Conservation (phyloP, 2,113 vertebrate species). For the Vulpes ferrilata region DNA sequence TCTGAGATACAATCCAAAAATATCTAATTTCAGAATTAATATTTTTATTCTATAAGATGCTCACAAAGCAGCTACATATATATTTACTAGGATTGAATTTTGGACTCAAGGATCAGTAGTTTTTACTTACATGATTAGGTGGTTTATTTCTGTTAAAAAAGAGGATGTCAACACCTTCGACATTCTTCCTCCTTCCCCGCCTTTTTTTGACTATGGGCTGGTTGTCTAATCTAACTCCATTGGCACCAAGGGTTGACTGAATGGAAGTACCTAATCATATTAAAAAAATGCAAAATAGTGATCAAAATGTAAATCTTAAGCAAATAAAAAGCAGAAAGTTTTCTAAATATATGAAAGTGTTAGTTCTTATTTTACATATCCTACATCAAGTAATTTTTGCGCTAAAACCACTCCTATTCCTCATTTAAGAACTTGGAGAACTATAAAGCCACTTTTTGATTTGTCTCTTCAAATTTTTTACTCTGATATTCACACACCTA, state of each 20-base stretch:
- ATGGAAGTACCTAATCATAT: slow-evolving; percentile 88
- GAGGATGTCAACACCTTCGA: slow-evolving; percentile 96
- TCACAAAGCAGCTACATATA: not conserved
- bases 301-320: slow-evolving; percentile 56
- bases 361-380: not conserved
- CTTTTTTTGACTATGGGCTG: slow-evolving; percentile 95
- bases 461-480: not conserved
- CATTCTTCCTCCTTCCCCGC: slow-evolving; percentile 97
- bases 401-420: not conserved
- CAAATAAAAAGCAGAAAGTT: not conserved
- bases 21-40: not conserved
- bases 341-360: not conserved
- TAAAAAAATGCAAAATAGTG: slow-evolving; percentile 56
- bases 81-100: not conserved
- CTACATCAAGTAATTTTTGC: slow-evolving; percentile 1
- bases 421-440: slow-evolving; percentile 22
- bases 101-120: not conserved
- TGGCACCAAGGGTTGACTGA: slow-evolving; percentile 91
- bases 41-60: slow-evolving; percentile 16
- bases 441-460: not conserved
- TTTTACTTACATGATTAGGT: slow-evolving; percentile 92
- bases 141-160: slow-evolving; percentile 93
- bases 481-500: not conserved
- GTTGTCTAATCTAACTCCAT: slow-evolving; percentile 92
- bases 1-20: not conserved